These are phyloP conservation scores for Stichopus chloronotus DNA, from an alignment of 35 echinoderm and acorn worm genomes.

Conservation along the genomic window DNA sequence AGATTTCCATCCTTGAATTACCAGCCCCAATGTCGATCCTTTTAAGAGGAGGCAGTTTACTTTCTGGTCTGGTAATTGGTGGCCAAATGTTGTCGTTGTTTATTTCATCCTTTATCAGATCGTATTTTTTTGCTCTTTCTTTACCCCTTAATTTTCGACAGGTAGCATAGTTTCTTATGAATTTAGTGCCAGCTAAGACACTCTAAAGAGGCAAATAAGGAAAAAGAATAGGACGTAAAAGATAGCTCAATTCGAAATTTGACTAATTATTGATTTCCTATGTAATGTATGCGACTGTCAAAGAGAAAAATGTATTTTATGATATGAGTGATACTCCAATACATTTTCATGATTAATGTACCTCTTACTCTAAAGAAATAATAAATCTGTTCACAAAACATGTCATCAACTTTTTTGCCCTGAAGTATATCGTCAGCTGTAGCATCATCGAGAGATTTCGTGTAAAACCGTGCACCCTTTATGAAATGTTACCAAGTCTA, in stretches of 20 bases:
- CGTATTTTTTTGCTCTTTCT: slow-evolving; percentile 55
- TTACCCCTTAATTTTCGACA: slow-evolving; percentile 68
- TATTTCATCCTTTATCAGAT: slow-evolving; percentile 62
- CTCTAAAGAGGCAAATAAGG: slow-evolving; percentile 57
- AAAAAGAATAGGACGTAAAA: background rate
- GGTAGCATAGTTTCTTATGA: slow-evolving; percentile 62
- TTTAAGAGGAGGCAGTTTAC: slow-evolving; percentile 6
- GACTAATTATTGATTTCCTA: background rate
- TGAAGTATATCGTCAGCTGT: too few species aligned
- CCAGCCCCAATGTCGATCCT: background rate
- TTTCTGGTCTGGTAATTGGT: slow-evolving; percentile 54
- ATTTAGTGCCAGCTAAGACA: slow-evolving; percentile 69
- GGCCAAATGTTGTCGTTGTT: slow-evolving; percentile 77
- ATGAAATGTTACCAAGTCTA: too few species aligned
- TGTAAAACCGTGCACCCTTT: too few species aligned
- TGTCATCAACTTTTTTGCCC: background rate
- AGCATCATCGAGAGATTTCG: too few species aligned
- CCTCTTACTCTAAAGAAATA: background rate
- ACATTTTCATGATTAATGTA: background rate
- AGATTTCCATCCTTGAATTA: background rate
- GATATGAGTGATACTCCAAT: background rate
- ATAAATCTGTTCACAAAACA: background rate
- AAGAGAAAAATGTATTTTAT: background rate
- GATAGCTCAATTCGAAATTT: too few species aligned
- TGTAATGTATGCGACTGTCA: background rate